phyloP scores from a whole-genome alignment of 2,888 invertebrate species.

The Eupithecia abbreviata region DNA sequence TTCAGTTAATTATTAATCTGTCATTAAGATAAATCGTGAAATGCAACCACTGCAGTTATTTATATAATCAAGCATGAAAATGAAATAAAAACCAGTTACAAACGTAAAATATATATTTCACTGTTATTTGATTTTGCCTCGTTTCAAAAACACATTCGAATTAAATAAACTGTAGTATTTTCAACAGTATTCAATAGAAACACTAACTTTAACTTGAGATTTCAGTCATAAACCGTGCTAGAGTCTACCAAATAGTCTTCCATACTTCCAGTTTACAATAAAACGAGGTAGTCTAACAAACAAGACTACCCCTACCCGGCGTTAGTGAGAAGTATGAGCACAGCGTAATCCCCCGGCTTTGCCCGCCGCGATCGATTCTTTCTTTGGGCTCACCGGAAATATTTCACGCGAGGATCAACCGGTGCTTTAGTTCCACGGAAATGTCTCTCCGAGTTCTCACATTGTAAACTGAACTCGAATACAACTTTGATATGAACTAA shows the following conservation, averaged over 20 bases:
- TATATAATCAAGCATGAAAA: not conserved
- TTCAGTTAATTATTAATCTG: no score
- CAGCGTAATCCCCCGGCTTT: constrained; percentile 16
- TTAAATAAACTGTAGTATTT: not conserved
- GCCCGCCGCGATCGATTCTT: constrained; percentile 16
- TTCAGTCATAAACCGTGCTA: not conserved
- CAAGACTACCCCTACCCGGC: not conserved
- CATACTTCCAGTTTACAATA: not conserved
- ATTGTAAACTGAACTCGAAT: not conserved
- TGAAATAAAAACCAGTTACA: no score
- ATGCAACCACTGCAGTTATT: not conserved
- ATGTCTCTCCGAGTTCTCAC: not conserved
- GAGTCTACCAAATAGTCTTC: not conserved
- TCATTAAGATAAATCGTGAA: not conserved
- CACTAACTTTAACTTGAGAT: not conserved
- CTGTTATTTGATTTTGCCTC: not conserved
- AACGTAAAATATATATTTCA: no score
- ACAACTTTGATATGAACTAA: not conserved
- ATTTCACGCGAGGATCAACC: constrained; percentile 8
- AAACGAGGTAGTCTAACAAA: not conserved
- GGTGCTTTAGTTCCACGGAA: not conserved
- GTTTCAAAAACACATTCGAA: not conserved
- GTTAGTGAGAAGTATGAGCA: constrained; percentile 18
- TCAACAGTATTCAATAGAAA: not conserved
- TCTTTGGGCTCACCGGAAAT: constrained; percentile 8